Conservation (phyloP, 2,797 vertebrate species). For the Lacerta viridis region DNA sequence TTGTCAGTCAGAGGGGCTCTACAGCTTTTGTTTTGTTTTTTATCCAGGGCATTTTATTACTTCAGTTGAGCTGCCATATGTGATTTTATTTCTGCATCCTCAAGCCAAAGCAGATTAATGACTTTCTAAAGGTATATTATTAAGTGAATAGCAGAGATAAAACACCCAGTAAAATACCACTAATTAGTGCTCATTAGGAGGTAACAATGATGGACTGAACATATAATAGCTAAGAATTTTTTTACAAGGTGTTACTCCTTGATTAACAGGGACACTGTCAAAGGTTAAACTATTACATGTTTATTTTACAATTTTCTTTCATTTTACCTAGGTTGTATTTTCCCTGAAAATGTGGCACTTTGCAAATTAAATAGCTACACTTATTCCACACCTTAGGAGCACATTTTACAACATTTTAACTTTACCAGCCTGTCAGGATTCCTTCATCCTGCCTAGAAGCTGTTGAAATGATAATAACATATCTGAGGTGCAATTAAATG, state of each 20-base stretch:
- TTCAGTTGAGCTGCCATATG: conserved; percentile 23
- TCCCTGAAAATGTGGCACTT: conserved; percentile 35
- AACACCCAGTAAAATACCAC: conserved; percentile 51
- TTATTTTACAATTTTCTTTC: conserved; percentile 44
- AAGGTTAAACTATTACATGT: conserved; percentile 43
- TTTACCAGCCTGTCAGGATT: conserved; percentile 60
- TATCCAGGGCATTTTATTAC: conserved; percentile 51
- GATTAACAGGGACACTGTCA: conserved; percentile 42
- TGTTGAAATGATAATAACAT: conserved; percentile 74
- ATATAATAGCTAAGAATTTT: conserved; percentile 33
- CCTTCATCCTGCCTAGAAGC: conserved; percentile 53
- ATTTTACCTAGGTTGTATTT: conserved; percentile 31
- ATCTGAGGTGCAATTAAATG: conserved; percentile 66
- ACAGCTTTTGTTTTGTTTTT: neutral
- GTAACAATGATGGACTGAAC: conserved; percentile 49
- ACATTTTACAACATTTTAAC: conserved; percentile 65
- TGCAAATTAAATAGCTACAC: conserved; percentile 48
- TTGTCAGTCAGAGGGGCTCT: conserved; percentile 26
- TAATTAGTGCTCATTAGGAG: conserved; percentile 57
- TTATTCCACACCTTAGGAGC: conserved; percentile 58
- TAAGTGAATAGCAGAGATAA: conserved; percentile 57
- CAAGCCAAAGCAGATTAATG: conserved; percentile 56
- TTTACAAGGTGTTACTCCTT: conserved; percentile 32
- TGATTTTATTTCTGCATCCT: conserved; percentile 51
- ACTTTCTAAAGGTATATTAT: conserved; percentile 57